A percentile compares a stretch with the other conserved stretches of the same genome.
Evolutionary conservation across 1,140 invertebrate species (phyloP).

Genomic region (Listronotus oregonensis): DNA sequence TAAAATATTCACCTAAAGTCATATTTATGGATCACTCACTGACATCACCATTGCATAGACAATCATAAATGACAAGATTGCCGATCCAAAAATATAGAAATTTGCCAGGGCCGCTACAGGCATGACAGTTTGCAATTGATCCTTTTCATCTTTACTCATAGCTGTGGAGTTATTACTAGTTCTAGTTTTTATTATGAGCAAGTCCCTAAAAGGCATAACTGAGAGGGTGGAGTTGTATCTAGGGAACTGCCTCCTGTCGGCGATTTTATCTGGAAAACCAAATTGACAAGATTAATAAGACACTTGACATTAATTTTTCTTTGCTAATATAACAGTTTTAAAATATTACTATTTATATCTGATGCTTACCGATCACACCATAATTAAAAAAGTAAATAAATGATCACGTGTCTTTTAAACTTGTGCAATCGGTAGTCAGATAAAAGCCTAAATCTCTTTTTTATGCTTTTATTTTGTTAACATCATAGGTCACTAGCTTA

Average conservation of each 20-base stretch:
- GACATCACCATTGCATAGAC: slow-evolving; percentile 33
- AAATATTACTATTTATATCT: too few relatives aligned
- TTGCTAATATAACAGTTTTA: too few relatives aligned
- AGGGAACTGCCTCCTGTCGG: slow-evolving; percentile 6
- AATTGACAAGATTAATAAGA: not conserved
- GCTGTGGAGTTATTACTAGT: slow-evolving; percentile 10
- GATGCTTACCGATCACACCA: too few relatives aligned
- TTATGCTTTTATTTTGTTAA: too few relatives aligned
- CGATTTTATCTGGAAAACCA: slow-evolving; percentile 13
- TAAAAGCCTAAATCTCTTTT: too few relatives aligned
- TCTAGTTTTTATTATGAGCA: slow-evolving; percentile 16
- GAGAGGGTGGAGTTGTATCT: slow-evolving; percentile 13
- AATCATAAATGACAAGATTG: slow-evolving; percentile 31
- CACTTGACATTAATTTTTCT: too few relatives aligned
- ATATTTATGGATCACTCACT: slow-evolving; percentile 1
- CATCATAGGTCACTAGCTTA: too few relatives aligned
- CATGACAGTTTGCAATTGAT: slow-evolving; percentile 28
- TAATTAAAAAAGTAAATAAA: too few relatives aligned
- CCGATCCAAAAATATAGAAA: slow-evolving; percentile 33
- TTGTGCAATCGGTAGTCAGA: too few relatives aligned
- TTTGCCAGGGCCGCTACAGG: slow-evolving; percentile 28
- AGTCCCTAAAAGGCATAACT: slow-evolving; percentile 19
- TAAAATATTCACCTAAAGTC: slow-evolving; percentile 6
- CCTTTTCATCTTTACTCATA: slow-evolving; percentile 19
- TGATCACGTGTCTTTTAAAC: too few relatives aligned